phyloP scores from a whole-genome alignment of 2,888 invertebrate genomes.

The Coenonympha glycerion region DNA sequence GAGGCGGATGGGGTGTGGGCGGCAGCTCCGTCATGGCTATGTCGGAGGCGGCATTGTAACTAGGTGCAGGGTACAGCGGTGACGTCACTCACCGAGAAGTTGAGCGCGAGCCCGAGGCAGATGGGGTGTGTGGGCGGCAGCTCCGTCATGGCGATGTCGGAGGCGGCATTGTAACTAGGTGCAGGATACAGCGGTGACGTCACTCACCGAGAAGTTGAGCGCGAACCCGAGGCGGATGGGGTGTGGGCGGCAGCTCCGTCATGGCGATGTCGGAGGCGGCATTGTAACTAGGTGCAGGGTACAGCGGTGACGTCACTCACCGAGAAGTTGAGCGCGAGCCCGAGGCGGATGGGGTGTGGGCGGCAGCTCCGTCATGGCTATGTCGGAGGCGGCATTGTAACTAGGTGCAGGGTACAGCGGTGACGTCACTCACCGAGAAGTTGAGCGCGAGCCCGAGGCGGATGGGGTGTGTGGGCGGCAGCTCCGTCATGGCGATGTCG shows the following conservation, averaged over 20 bases:
- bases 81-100: slow-evolving; percentile 85
- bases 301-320: slow-evolving; percentile 57
- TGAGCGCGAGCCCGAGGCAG: slow-evolving; percentile 96
- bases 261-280: slow-evolving; percentile 98
- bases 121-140: slow-evolving; percentile 98
- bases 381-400: slow-evolving; percentile 98
- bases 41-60: slow-evolving; percentile 98
- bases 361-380: slow-evolving; percentile 96
- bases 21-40: slow-evolving; percentile 97
- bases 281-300: too few relatives aligned
- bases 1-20: slow-evolving; percentile 97
- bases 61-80: too few relatives aligned
- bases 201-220: slow-evolving; percentile 92
- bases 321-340: slow-evolving; percentile 98
- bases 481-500: slow-evolving; percentile 97
- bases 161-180: slow-evolving; percentile 99
- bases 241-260: slow-evolving; percentile 97
- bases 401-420: too few relatives aligned
- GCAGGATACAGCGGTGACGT: background rate
- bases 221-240: slow-evolving; percentile 98
- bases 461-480: slow-evolving; percentile 98
- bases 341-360: slow-evolving; percentile 98
- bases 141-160: slow-evolving; percentile 97
- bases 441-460: slow-evolving; percentile 97
- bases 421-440: slow-evolving; percentile 83